Conservation (phyloP, 2,888 invertebrate species). For the Argynnis bischoffii region DNA sequence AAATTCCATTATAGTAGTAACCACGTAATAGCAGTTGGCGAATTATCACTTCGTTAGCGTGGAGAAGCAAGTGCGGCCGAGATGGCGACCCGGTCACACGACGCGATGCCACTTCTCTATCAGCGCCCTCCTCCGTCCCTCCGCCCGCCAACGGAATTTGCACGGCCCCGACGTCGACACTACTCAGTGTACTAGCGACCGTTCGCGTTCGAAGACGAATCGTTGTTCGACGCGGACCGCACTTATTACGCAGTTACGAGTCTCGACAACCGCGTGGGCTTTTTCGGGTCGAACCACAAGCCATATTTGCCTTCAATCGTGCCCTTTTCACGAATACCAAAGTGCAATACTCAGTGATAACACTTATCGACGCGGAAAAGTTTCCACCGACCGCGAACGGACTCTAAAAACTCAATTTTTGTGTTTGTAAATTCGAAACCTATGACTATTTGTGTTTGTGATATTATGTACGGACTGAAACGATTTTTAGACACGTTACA, state of each 20-base stretch:
- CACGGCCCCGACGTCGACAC: slow-evolving; percentile 64
- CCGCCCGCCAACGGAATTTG: slow-evolving; percentile 56
- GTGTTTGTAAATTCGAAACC: slow-evolving; percentile 37
- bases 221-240: slow-evolving; percentile 59
- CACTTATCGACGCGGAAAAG: slow-evolving; percentile 74
- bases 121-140: slow-evolving; percentile 62
- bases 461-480: slow-evolving; percentile 59
- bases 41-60: slow-evolving; percentile 36
- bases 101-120: slow-evolving; percentile 66
- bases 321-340: slow-evolving; percentile 25
- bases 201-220: slow-evolving; percentile 69
- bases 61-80: slow-evolving; percentile 48
- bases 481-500: slow-evolving; percentile 78
- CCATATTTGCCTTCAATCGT: slow-evolving; percentile 23
- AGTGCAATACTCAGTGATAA: slow-evolving; percentile 60
- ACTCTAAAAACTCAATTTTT: slow-evolving; percentile 51
- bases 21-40: slow-evolving; percentile 15
- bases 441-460: slow-evolving; percentile 54
- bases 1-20: slow-evolving; percentile 4
- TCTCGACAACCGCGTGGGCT: slow-evolving; percentile 75
- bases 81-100: slow-evolving; percentile 57
- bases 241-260: slow-evolving; percentile 79
- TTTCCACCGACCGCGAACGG: slow-evolving; percentile 62
- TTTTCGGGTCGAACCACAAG: slow-evolving; percentile 37
- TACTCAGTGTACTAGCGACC: slow-evolving; percentile 77